Base-by-base conservation (phyloP, 2,113 vertebrate genomes). In the Malurus elegans region DNA sequence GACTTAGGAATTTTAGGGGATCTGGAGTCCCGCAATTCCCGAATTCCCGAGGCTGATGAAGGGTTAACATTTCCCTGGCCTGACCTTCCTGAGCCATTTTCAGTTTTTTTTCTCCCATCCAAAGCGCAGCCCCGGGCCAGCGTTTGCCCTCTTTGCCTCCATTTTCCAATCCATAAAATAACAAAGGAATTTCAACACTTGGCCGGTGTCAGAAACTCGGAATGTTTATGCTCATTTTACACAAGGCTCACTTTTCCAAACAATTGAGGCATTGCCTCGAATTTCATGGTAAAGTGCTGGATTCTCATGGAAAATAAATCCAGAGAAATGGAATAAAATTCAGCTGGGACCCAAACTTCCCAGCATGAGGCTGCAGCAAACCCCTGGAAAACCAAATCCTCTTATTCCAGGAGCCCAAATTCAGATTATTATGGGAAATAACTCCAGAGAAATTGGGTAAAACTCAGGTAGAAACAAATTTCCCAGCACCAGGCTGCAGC, bases 111-210 rank as follows among this genome's bases (percentile, higher is more conserved):
- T 76, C 76, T 23, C 38, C 83, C 78, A 3, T 6, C 12, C 51
- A 84, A 58, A 6, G 32, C 0, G 9, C 18, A 20, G 88, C 91
- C 88, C 75, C 65, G 4, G 74, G 85, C 66, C 16, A 74, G 74
- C 5, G 0, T 54, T 93, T 69, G 38, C 62, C 91, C 74, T 94
- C 86, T 75, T 40, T 64, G 79, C 82, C 67, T 90, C 74, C 36
- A 3, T 72, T 92, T 51, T 47, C 34, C 79, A 60, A 60, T 48
- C 82, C 76, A 79, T 90, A 44, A 82, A 93, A 92, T 17, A 86
- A 88, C 70, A 65, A 67, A 67, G 66, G 7, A 88, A 93, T 92
- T 6, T 38, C 61, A 34, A 60, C 18, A 6, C 6, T 79, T 14
- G 13, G 86, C 8, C 79, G 47, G 61, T 16, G 74, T 56, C 23